Base-by-base conservation (phyloP, 2,888 invertebrate genomes). In the Spatulosminthurus flaviceps region DNA sequence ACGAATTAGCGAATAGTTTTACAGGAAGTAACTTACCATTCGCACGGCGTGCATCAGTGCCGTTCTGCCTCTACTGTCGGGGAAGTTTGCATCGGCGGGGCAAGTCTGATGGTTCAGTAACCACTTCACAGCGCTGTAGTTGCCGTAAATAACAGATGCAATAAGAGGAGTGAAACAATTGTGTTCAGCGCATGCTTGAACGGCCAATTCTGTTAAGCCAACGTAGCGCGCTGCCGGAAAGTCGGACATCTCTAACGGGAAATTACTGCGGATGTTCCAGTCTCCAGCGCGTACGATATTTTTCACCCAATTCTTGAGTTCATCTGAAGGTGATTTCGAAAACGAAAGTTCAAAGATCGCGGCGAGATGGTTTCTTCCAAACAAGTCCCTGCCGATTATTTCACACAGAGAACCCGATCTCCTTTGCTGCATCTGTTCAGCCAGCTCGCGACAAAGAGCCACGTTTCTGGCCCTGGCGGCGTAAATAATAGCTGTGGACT, bases 321-420 rank as follows among this genome's bases (percentile, higher is more conserved):
- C 75, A 0, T 29, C 5, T 13, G 70, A 19, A n/a, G 34, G 9
- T 34, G 4, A 34, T 4, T 34, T 34, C 34, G 34, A 9, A 34
- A 9, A n/a, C 66, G 60, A 16, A 86, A 42, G 42, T 84, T 84
- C 88, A 88, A 88, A 83, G 88, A 87, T 26, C 87, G 84, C 11
- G 88, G 88, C 19, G 87, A 87, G 81, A 89, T 84, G 11, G 88
- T 87, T 87, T 80, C 89, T 83, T 29, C 87, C 87, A 81, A 87
- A 87, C 29, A 86, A 86, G 82, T 89, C 89, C 43, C 85, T 82
- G 43, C 61, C 80, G 9, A 82, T 60, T 41, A n/a, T 9, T 24
- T 64, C 24, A 13, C n/a, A 67, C 61, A 43, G 19, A 70, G 1
- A 1, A 4, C 21, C 29, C 34, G 67, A 2, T 24, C 22, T n/a